Conservation (phyloP, 2,888 invertebrate genomes). For the Napeogenes sylphis region DNA sequence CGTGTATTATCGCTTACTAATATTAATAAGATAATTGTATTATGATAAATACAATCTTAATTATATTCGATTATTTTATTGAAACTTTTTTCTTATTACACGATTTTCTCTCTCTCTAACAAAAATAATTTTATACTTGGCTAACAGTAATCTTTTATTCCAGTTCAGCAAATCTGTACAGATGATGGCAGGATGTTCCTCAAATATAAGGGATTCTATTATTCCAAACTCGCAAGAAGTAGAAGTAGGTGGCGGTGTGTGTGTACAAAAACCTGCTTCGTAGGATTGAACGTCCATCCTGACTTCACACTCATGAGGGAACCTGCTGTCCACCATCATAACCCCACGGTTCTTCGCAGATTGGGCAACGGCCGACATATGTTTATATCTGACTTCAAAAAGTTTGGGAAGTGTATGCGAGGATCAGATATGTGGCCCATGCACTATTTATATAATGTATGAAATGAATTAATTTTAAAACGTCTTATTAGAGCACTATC, state of each 20-base stretch:
- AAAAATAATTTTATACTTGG: background rate
- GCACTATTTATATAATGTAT: background rate
- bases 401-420: background rate
- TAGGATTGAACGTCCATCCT: conserved; percentile 39
- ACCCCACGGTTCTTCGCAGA: conserved; percentile 39
- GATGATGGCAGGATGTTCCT: conserved; percentile 19
- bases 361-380: conserved; percentile 39
- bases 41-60: too few species aligned
- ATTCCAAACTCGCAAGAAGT: conserved; percentile 28
- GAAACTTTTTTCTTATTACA: too few species aligned
- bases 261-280: conserved; percentile 49
- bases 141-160: conserved; percentile 3
- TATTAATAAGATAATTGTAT: too few species aligned
- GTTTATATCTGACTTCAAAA: conserved; percentile 15
- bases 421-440: background rate
- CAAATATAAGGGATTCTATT: conserved; percentile 33
- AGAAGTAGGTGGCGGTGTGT: conserved; percentile 53
- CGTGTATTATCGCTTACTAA: too few species aligned
- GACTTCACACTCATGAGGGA: conserved; percentile 44
- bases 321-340: conserved; percentile 44
- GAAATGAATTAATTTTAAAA: too few species aligned
- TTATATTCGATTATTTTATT: too few species aligned
- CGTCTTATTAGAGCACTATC: too few species aligned
- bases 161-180: conserved; percentile 17
- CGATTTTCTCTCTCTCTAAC: too few species aligned